Evolutionary conservation across 2,113 vertebrate species (phyloP).

Genomic region (Labeo catla): DNA sequence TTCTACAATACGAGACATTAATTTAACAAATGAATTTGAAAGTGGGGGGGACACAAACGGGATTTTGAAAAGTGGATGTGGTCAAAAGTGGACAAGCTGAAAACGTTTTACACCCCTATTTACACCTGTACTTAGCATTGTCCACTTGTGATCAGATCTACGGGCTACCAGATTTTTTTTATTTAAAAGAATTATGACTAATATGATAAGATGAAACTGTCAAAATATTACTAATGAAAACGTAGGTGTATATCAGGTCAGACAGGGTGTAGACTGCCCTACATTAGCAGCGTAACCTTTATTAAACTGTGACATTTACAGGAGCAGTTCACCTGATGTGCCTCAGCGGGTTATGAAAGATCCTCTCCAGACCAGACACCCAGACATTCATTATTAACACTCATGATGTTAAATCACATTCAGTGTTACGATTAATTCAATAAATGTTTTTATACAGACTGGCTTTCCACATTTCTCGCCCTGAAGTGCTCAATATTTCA

Average conservation of each 20-base stretch:
- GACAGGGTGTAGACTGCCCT: constrained; percentile 14
- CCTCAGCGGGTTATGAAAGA: constrained; percentile 38
- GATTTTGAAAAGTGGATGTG: too few relatives aligned
- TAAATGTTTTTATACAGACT: constrained; percentile 28
- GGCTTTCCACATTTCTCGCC: constrained; percentile 11
- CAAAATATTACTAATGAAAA: neutral
- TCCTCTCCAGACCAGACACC: constrained; percentile 42
- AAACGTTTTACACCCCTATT: too few relatives aligned
- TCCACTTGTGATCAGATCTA: too few relatives aligned
- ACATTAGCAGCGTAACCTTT: constrained; percentile 18
- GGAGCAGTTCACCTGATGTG: constrained; percentile 32
- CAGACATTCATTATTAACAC: constrained; percentile 44
- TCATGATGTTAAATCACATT: constrained; percentile 19
- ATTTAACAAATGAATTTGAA: too few relatives aligned
- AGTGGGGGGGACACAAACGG: too few relatives aligned
- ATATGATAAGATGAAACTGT: neutral
- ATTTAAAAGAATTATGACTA: neutral
- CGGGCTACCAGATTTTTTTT: too few relatives aligned
- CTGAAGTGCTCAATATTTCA: constrained; percentile 31
- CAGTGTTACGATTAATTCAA: neutral
- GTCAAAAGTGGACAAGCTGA: too few relatives aligned
- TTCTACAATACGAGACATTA: too few relatives aligned
- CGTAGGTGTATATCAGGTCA: neutral
- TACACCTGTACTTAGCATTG: too few relatives aligned
- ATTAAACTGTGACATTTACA: constrained; percentile 55